These are phyloP conservation scores for Bombus ignitus DNA, from an alignment of 1,140 invertebrate species.

Conservation along the genomic window DNA sequence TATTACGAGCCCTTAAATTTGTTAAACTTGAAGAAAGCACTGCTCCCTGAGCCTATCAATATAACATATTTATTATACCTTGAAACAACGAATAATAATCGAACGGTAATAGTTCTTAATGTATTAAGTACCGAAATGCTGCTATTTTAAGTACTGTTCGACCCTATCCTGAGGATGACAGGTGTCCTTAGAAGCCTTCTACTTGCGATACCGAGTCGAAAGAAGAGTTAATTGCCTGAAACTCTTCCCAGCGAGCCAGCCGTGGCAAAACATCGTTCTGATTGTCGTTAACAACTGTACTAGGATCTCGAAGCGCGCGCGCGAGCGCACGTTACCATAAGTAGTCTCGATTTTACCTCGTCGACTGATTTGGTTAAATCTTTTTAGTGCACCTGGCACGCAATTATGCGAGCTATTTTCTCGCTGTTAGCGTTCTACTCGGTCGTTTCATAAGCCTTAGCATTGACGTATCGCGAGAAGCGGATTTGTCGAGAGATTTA, in stretches of 20 bases:
- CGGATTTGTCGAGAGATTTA: background rate
- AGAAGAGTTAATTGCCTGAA: constrained; percentile 45
- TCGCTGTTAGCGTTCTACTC: background rate
- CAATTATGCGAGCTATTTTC: constrained; percentile 30
- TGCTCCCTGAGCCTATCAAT: background rate
- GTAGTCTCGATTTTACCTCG: constrained; percentile 30
- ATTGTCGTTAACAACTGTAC: constrained; percentile 37
- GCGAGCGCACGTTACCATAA: constrained; percentile 16
- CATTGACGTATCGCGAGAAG: background rate
- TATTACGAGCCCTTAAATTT: background rate
- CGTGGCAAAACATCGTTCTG: constrained; percentile 32
- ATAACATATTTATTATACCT: background rate
- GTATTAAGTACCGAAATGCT: constrained; percentile 19
- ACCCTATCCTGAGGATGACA: constrained; percentile 29
- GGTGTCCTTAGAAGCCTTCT: constrained; percentile 24
- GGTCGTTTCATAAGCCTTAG: constrained; percentile 14
- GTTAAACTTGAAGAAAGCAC: background rate
- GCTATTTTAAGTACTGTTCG: constrained; percentile 29
- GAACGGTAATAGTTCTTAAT: background rate
- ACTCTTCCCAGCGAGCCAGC: constrained; percentile 20
- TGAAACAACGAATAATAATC: background rate
- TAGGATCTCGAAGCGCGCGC: constrained; percentile 13
- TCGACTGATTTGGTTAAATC: constrained; percentile 41
- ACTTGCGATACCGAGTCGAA: constrained; percentile 24
- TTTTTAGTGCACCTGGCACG: constrained; percentile 36